A percentile compares a stretch with the other conserved stretches of the same genome.
Evolutionary conservation across 2,113 vertebrate genomes (phyloP).

Genomic region (Ascaphus truei): DNA sequence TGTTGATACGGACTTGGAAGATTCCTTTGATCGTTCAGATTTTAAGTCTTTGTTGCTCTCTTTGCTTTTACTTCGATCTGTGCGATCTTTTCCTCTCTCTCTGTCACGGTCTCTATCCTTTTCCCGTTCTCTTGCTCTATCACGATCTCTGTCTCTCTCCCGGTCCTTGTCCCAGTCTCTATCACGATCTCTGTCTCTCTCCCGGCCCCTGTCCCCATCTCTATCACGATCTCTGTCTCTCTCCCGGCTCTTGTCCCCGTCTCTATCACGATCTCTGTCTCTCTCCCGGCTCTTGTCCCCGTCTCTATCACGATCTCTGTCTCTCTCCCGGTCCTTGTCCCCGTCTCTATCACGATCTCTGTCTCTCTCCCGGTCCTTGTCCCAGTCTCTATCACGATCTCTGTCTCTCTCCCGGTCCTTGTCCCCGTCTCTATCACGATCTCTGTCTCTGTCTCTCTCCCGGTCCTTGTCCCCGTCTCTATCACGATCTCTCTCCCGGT

Average conservation of each 20-base stretch:
- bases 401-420: slow-evolving; percentile 27
- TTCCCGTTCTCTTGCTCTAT: slow-evolving; percentile 58
- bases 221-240: too few species aligned
- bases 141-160: too few species aligned
- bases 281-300: slow-evolving; percentile 25
- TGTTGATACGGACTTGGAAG: slow-evolving; percentile 56
- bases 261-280: slow-evolving; percentile 36
- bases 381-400: slow-evolving; percentile 35
- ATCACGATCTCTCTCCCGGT: slow-evolving; percentile 50
- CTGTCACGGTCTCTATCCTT: slow-evolving; percentile 63
- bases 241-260: slow-evolving; percentile 48
- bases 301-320: slow-evolving; percentile 44
- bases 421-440: slow-evolving; percentile 37
- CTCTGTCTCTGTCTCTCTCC: slow-evolving; percentile 50
- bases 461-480: slow-evolving; percentile 56
- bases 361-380: slow-evolving; percentile 52
- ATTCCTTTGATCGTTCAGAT: slow-evolving; percentile 64
- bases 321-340: slow-evolving; percentile 56
- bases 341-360: slow-evolving; percentile 52
- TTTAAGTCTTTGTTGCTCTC: slow-evolving; percentile 72
- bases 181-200: slow-evolving; percentile 55
- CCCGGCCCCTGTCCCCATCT: slow-evolving; percentile 51
- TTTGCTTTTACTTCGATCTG: slow-evolving; percentile 67
- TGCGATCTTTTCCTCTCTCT: slow-evolving; percentile 60
- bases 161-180: too few species aligned